Evolutionary conservation across 2,888 invertebrate genomes (phyloP), one percentile per base, ranked within the genome.

Genomic region (Pterostichus niger): DNA sequence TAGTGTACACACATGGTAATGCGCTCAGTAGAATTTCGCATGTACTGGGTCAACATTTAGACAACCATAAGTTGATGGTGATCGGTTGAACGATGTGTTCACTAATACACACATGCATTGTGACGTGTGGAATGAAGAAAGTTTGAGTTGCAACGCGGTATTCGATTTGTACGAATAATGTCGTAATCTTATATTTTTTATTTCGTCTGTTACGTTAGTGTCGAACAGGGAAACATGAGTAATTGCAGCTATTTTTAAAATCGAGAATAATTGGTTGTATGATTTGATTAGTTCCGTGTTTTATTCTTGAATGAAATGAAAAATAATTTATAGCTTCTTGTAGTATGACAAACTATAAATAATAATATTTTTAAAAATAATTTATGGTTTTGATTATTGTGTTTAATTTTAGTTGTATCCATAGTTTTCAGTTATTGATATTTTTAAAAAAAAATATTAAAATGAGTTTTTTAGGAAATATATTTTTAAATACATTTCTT

Each of bases 41-140:
- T 78, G 59, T 78, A 78, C 77, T 78, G 77, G 77, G 77, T 78
- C 77, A 78, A 40, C 77, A 78, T 78, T 40, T 44, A 59, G 56
- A 56, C 59, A 78, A 40, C 77, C 77, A 78, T 78, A 78, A 40
- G 40, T 59, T 40, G 44, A 75, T 49, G 49, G 52, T 46, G 64
- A 52, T 52, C 40, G 40, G 54, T 54, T 17, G 54, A 54, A 17
- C 17, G 54, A 54, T 54, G 54, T 40, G 56, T 54, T 76, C 54
- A 11, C 33, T 54, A 76, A 54, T 24, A 24, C 52, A 54, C 33
- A 76, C 44, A 15, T 15, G 33, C 24, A 71, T 71, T 17, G 35
- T 35, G n/a, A 77, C 7, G 40, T 56, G 31, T 31, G 59, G 59
- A 59, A 56, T 61, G 31, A 61, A 24, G 61, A 79, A 79, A 79